Evolutionary conservation across 1,140 invertebrate genomes (phyloP), one percentile per base, ranked within the genome.

Genomic region (Littorina saxatilis): DNA sequence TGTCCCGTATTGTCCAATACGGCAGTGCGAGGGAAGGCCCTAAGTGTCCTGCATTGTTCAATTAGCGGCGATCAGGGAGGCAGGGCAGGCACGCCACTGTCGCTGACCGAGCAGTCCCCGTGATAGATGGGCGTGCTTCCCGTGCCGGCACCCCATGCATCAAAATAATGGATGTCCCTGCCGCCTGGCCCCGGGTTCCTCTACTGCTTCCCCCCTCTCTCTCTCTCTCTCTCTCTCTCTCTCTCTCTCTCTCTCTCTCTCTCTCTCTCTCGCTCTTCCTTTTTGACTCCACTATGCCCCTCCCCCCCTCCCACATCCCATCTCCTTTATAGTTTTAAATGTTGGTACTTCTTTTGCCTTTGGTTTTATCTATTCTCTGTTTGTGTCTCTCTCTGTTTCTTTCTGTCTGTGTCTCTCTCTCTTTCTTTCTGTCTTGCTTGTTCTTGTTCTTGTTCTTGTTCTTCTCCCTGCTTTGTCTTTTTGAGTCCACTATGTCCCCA

Each of bases 101-200:
- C 61, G 29, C 61, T 63, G 61, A 63, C 40, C 70, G 40, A 35
- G 40, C 70, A 11, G 70, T 20, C 61, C 58, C 17, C 43, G 70
- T 80, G 79, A 80, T 80, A 29, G 68, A 80, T 80, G 50, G 70
- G 32, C 43, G 3, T 20, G 52, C 37, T 5, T n/a, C 52, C 58
- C 50, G 50, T 50, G 70, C 43, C 39, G 79, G 70, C 68, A 43
- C 35, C 43, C 37, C 68, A 80, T 80, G 70, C 70, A 80, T 80
- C 79, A 80, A 80, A 80, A 80, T 80, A 80, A 80, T 80, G 52
- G 79, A 80, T 80, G 47, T 43, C 76, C 27, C 29, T 20, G 9
- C 52, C 37, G 27, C 32, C 15, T 13, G 20, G 9, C 75, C 50
- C n/a, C 73, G 39, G 4, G 23, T 52, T 23, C 11, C 73, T 77